phyloP scores from a whole-genome alignment of 2,797 vertebrate species.

The Helostoma temminkii region DNA sequence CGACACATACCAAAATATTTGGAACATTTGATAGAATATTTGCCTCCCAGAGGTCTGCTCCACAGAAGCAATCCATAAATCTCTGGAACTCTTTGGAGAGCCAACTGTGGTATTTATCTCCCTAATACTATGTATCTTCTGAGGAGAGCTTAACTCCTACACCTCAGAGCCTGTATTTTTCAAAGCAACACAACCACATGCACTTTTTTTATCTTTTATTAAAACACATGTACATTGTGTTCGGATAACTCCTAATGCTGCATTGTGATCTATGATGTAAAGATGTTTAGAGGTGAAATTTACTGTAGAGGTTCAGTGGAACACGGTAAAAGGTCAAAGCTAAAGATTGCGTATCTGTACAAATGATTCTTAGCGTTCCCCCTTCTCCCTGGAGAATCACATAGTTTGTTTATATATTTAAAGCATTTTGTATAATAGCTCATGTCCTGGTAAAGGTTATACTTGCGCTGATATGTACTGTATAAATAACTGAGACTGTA shows the following conservation, averaged over 20 bases:
- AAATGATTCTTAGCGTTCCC: slow-evolving; percentile 12
- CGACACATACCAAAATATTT: slow-evolving; percentile 54
- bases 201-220: too few species aligned
- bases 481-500: background rate
- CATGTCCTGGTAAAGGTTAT: background rate
- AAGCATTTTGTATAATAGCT: slow-evolving; percentile 4
- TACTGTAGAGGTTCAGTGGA: slow-evolving; percentile 11
- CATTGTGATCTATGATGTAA: slow-evolving; percentile 34
- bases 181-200: slow-evolving; percentile 44
- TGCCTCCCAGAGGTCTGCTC: slow-evolving; percentile 55
- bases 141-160: slow-evolving; percentile 54
- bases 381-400: slow-evolving; percentile 17
- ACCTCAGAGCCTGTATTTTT: slow-evolving; percentile 51
- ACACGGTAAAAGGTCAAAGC: slow-evolving; percentile 38
- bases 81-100: slow-evolving; percentile 61
- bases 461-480: background rate
- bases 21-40: slow-evolving; percentile 59
- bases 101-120: slow-evolving; percentile 72
- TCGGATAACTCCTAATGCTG: slow-evolving; percentile 37
- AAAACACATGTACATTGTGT: slow-evolving; percentile 1
- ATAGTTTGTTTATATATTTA: slow-evolving; percentile 4
- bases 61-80: slow-evolving; percentile 70
- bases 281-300: slow-evolving; percentile 13
- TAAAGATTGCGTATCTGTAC: slow-evolving; percentile 16
- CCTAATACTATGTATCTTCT: slow-evolving; percentile 58